Evolutionary conservation across 1,140 invertebrate species (phyloP), one percentile per base, ranked within the genome.

Genomic region (Leptonema lineaticorne): DNA sequence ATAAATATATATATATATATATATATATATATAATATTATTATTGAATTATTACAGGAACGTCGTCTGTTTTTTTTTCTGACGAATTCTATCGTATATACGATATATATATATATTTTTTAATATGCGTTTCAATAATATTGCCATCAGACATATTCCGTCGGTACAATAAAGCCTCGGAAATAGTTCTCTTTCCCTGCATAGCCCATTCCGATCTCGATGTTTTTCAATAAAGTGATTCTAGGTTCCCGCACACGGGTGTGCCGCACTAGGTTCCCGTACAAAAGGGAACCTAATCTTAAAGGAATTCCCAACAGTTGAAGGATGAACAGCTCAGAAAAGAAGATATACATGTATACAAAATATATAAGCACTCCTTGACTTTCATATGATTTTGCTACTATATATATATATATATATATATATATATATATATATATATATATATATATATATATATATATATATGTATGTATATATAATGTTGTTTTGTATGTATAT

Each of bases 221-320:
- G 64, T 67, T 67, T 67, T 67, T 67, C 66, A 67, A 67, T 67
- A 67, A 63, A 56, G 46, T 57, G 64, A 16, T 24, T 62, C 46
- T 45, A 11, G 16, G 27, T 33, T 20, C 6, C n/a, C 28, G 57
- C 57, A n/a, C n/a, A n/a, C n/a, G n/a, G n/a, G n/a, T n/a, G n/a
- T n/a, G n/a, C n/a, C n/a, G n/a, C n/a, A n/a, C 46, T 45, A 11
- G 16, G 27, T 33, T 20, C 6, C n/a, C 28, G 57, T 29, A 59
- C 57, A 59, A 64, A 64, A 58, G 57, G 18, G 57, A 59, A 67
- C 56, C 66, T 60, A 58, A 67, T 67, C 66, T 67, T 67, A 24
- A 22, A 59, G 56, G 66, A 67, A 67, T 67, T 67, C 66, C 33
- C 53, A 41, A 53, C 50, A 53, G 50, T 53, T 24, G 50, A 11